Evolutionary conservation across 2,797 vertebrate genomes (phyloP), one percentile per base, ranked within the genome.

Genomic region (Hydrocynus forskahlii): DNA sequence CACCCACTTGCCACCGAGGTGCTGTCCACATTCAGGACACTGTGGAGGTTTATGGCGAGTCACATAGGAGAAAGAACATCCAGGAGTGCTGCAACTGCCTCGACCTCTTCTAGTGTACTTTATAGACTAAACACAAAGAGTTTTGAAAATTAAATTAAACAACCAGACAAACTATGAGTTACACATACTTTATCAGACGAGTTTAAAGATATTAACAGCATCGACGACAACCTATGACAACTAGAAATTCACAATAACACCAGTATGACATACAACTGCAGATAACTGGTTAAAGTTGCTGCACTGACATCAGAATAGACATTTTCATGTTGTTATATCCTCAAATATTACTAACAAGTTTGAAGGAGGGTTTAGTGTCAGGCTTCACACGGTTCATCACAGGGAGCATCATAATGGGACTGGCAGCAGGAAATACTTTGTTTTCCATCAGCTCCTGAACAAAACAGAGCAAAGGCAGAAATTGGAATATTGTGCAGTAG

Each of bases 41-140:
- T 93, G 94, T 5, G 96, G 96, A 21, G 98, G 98, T 83, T 99
- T 99, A 92, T 99, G 98, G 70, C 98, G 96, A 57, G 98, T 99
- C 87, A 98, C 97, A 0, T 99, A 99, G 5, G 96, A 95, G 83
- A 97, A 99, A 12, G 95, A 94, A 87, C 98, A 99, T 21, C 94
- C 94, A 13, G 97, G 95, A 85, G 95, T 97, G 38, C 93, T 94
- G 87, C 98, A 99, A 64, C 94, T 95, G 38, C 98, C 98, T 52
- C 97, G 95, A 75, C 98, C 98, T 87, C 98, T 95, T 78, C 97
- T 95, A 63, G 97, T 99, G 43, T 99, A 99, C 23, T 96, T 99
- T 80, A 96, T 95, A 55, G 96, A 95, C 97, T 99, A 88, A n/a
- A 86, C 89, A 59, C 69, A 81, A 25, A 83, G 2, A 6, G 17